Evolutionary conservation across 2,888 invertebrate species (phyloP).

Genomic region (Drosophila kambysellisi): DNA sequence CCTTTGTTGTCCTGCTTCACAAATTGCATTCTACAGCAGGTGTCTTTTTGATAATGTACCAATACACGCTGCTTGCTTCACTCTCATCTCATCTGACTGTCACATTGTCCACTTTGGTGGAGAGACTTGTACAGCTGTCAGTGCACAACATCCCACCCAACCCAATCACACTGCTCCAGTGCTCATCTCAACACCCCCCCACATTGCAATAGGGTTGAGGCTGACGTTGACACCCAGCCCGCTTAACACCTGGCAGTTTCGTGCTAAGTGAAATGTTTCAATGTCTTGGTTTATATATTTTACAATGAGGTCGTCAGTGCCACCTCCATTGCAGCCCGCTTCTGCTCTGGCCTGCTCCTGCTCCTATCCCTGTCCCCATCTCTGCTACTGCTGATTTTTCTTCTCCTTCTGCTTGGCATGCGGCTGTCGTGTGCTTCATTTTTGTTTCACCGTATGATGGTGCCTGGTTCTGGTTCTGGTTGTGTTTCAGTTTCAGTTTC

Average conservation of each 20-base stretch:
- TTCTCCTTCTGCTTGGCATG: constrained; percentile 23
- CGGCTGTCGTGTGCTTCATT: constrained; percentile 51
- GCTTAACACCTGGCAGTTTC: constrained; percentile 66
- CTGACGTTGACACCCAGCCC: constrained; percentile 12
- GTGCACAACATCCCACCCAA: constrained; percentile 1
- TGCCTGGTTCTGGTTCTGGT: constrained; percentile 31
- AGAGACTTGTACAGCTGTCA: constrained; percentile 55
- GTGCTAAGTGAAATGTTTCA: constrained; percentile 77
- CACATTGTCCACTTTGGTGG: constrained; percentile 67
- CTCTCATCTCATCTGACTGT: constrained; percentile 44
- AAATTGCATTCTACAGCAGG: constrained; percentile 8
- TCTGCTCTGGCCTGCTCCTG: neutral
- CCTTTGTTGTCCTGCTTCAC: constrained; percentile 32
- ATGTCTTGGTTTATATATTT: constrained; percentile 79
- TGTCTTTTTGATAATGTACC: constrained; percentile 31
- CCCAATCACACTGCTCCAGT: neutral
- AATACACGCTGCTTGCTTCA: constrained; percentile 34
- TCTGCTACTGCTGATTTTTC: constrained; percentile 2
- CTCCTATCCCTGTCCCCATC: neutral
- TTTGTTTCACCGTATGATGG: constrained; percentile 18
- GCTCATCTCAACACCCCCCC: constrained; percentile 5
- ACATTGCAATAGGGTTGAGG: constrained; percentile 9
- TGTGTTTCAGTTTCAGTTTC: constrained; percentile 4
- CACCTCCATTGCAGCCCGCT: constrained; percentile 32
- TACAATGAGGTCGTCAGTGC: constrained; percentile 73